Percentiles rank a stretch among this genome's conserved stretches.
phyloP scores from a whole-genome alignment of 2,113 vertebrate species.

The Lonchura striata region DNA sequence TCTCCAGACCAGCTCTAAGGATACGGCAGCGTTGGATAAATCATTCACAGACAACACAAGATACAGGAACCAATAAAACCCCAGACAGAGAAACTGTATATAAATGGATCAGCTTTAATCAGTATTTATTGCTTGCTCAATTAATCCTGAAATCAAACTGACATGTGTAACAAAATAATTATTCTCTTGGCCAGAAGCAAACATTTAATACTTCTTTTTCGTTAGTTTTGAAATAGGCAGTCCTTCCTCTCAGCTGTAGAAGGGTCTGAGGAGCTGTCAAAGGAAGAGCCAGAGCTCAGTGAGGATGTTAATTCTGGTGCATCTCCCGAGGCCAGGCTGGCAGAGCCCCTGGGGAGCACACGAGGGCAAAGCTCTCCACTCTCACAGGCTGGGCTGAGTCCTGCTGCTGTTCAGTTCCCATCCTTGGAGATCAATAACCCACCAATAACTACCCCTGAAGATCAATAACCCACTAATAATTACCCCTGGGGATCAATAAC shows the following conservation, averaged over 20 bases:
- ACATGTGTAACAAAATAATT: slow-evolving; percentile 21
- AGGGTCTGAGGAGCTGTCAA: neutral
- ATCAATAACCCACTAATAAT: neutral
- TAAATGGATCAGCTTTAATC: slow-evolving; percentile 48
- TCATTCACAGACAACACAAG: neutral
- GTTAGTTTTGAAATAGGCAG: neutral
- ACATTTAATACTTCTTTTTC: neutral
- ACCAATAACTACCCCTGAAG: neutral
- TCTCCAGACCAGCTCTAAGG: neutral
- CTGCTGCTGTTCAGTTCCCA: neutral
- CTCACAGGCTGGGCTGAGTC: neutral
- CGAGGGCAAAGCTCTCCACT: neutral
- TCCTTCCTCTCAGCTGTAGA: neutral
- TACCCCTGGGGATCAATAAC: too few relatives aligned
- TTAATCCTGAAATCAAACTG: slow-evolving; percentile 19
- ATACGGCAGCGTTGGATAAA: neutral
- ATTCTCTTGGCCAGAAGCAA: neutral
- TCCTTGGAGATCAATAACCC: neutral
- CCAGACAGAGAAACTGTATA: neutral
- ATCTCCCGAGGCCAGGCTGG: neutral
- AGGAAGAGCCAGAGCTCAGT: neutral
- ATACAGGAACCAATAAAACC: neutral
- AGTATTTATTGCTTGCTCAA: slow-evolving; percentile 34
- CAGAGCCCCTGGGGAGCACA: neutral
- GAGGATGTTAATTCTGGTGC: fast-evolving